Evolutionary conservation across 2,113 vertebrate genomes (phyloP).

Genomic region (Carlito syrichta): DNA sequence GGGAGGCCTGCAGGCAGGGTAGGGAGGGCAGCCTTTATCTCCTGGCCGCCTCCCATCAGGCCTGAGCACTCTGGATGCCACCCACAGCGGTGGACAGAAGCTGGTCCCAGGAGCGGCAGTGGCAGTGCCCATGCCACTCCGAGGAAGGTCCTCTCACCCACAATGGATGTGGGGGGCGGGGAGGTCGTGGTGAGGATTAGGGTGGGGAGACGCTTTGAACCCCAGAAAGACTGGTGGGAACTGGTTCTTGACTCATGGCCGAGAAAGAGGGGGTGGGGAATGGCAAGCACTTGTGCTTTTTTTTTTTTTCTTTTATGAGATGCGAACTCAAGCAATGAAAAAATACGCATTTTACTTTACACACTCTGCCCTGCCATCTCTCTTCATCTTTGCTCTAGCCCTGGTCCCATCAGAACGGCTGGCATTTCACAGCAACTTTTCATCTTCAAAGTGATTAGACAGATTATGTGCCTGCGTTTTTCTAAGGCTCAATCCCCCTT

Average conservation of each 20-base stretch:
- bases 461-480: not conserved
- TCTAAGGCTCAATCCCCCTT: not conserved
- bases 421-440: not conserved
- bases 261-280: conserved; percentile 1
- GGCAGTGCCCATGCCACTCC: not conserved
- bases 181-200: conserved; percentile 19
- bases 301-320: conserved; percentile 64
- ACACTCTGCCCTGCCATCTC: not conserved
- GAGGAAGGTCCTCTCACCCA: not conserved
- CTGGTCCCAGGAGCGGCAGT: not conserved
- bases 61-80: not conserved
- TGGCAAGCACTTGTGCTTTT: not conserved
- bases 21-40: not conserved
- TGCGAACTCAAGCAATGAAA: conserved; percentile 70
- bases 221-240: conserved; percentile 58
- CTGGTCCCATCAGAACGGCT: not conserved
- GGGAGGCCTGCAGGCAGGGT: not conserved
- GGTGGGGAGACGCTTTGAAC: conserved; percentile 68
- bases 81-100: not conserved
- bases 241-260: conserved; percentile 66
- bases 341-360: conserved; percentile 33
- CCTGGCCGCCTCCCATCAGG: not conserved
- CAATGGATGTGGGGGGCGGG: not conserved
- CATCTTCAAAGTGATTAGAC: conserved; percentile 15
- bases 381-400: not conserved